Percentiles rank a stretch among this genome's conserved stretches.
phyloP scores from a whole-genome alignment of 2,888 invertebrate genomes.

The Chrysina gloriosa region DNA sequence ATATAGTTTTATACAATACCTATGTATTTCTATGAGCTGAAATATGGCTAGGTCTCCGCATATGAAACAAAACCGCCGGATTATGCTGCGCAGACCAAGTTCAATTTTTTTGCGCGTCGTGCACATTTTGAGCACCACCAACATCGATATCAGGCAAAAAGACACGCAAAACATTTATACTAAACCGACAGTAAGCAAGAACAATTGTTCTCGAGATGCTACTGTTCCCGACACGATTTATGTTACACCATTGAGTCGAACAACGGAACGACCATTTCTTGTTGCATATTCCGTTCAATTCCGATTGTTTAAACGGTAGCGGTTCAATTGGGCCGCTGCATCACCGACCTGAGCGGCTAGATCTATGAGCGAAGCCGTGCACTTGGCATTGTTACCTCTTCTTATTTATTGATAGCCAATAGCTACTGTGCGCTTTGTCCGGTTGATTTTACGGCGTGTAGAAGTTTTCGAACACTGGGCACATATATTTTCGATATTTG shows the following conservation, averaged over 20 bases:
- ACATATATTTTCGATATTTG: constrained; percentile 53
- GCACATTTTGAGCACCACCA: constrained; percentile 54
- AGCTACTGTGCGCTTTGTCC: constrained; percentile 60
- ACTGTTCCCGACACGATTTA: constrained; percentile 64
- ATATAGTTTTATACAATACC: not conserved
- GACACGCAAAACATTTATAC: constrained; percentile 60
- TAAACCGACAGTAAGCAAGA: constrained; percentile 64
- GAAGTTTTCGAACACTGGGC: constrained; percentile 52
- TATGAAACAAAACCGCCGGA: not conserved
- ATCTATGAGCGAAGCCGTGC: constrained; percentile 61
- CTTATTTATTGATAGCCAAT: constrained; percentile 65
- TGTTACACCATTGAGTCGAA: constrained; percentile 59
- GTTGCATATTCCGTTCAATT: constrained; percentile 46
- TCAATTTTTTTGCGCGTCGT: constrained; percentile 36
- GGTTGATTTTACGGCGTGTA: constrained; percentile 54
- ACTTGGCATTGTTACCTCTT: constrained; percentile 64
- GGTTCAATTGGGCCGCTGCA: constrained; percentile 52
- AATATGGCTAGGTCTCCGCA: not conserved
- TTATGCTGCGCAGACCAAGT: constrained; percentile 13
- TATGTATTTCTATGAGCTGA: not conserved
- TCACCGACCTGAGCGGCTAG: constrained; percentile 56
- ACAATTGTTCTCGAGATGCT: constrained; percentile 65
- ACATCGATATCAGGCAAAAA: constrained; percentile 54
- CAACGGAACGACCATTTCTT: constrained; percentile 53
- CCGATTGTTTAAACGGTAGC: constrained; percentile 54